A percentile compares a stretch with the other conserved stretches of the same genome.
phyloP scores from a whole-genome alignment of 2,113 vertebrate genomes.

The Otis tarda region DNA sequence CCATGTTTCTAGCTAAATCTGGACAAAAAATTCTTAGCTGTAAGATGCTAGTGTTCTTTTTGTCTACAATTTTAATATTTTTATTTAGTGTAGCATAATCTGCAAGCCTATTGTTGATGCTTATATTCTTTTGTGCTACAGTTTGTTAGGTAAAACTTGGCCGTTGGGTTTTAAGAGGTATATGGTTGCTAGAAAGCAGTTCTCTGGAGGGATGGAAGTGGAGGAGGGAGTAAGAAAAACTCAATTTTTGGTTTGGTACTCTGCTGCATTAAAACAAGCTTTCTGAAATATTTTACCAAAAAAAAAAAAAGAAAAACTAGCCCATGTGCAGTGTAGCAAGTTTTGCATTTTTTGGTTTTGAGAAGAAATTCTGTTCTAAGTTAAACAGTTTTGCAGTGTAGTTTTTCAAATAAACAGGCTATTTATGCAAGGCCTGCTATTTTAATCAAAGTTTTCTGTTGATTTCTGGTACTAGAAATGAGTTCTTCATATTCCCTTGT shows the following conservation, averaged over 20 bases:
- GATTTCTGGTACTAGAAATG: not conserved
- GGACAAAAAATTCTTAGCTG: not conserved
- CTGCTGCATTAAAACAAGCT: not conserved
- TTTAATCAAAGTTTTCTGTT: not conserved
- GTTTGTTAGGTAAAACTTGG: not conserved
- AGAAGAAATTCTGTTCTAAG: not conserved
- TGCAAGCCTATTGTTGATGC: not conserved
- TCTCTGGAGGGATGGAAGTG: not conserved
- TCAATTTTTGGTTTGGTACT: not conserved
- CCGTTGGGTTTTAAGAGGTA: not conserved
- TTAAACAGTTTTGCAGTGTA: not conserved
- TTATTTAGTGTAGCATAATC: not conserved
- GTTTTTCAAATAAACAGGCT: not conserved
- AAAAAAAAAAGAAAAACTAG: not conserved
- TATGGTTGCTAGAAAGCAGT: not conserved
- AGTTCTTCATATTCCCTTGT: not conserved
- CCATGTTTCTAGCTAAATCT: not conserved
- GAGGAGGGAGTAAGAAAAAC: not conserved
- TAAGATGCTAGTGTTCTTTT: not conserved
- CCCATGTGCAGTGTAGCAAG: not conserved
- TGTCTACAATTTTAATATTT: not conserved
- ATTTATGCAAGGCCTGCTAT: not conserved
- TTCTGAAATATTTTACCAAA: not conserved
- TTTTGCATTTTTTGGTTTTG: not conserved
- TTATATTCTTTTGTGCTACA: not conserved